A percentile compares a stretch with the other conserved stretches of the same genome.
Conservation (phyloP, 2,888 invertebrate genomes). For the Acrocera orbiculus region DNA sequence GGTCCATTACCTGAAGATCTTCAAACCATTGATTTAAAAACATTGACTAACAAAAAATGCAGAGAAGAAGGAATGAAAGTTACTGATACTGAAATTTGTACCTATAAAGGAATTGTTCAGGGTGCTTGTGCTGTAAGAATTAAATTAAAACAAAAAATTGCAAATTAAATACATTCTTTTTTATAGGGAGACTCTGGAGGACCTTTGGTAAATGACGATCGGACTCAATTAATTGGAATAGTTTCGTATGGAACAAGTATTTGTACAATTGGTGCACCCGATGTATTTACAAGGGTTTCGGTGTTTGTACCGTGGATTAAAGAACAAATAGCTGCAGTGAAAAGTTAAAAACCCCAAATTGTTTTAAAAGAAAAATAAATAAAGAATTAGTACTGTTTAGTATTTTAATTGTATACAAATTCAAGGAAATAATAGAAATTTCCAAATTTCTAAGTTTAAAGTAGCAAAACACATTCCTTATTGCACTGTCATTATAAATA, state of each 20-base stretch:
- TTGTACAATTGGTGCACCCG: slow-evolving; percentile 18
- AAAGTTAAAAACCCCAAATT: too few relatives aligned
- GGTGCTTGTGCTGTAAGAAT: slow-evolving; percentile 23
- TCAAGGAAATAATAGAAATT: too few relatives aligned
- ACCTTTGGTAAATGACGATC: slow-evolving; percentile 19
- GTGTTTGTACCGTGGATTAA: slow-evolving; percentile 23
- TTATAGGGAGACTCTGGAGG: slow-evolving; percentile 28
- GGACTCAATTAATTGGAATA: slow-evolving; percentile 21
- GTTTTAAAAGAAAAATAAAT: too few relatives aligned
- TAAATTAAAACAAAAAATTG: neutral
- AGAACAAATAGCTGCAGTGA: too few relatives aligned
- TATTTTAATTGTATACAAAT: too few relatives aligned
- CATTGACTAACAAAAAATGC: slow-evolving; percentile 23
- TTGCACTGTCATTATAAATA: too few relatives aligned
- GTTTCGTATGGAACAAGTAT: slow-evolving; percentile 23
- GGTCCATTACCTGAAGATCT: slow-evolving; percentile 19
- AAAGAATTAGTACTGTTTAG: too few relatives aligned
- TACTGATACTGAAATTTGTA: slow-evolving; percentile 25
- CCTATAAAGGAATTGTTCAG: slow-evolving; percentile 17
- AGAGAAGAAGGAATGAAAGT: slow-evolving; percentile 20
- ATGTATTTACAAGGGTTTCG: slow-evolving; percentile 27
- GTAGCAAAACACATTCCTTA: too few relatives aligned
- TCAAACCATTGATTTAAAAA: slow-evolving; percentile 22
- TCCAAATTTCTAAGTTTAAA: too few relatives aligned
- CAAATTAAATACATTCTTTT: slow-evolving; percentile 4